Evolutionary conservation across 2,113 vertebrate genomes (phyloP).

Genomic region (Aegithalos caudatus): DNA sequence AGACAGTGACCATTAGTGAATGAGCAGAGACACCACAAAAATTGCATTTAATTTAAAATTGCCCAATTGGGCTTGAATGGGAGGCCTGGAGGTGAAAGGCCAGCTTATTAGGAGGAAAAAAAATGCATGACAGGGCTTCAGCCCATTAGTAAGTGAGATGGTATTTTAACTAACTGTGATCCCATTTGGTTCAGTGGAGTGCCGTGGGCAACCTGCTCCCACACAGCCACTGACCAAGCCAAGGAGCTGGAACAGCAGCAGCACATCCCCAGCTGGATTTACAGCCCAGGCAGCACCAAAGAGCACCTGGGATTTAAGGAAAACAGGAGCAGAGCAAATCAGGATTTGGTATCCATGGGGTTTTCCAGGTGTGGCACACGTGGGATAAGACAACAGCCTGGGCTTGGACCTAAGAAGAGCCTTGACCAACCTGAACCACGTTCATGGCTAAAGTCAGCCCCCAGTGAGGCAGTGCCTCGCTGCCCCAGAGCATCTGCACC

Average conservation of each 20-base stretch:
- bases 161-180: constrained; percentile 11
- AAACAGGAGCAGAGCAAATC: background rate
- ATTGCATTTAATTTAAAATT: constrained; percentile 42
- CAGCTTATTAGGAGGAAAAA: constrained; percentile 15
- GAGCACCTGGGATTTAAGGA: background rate
- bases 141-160: background rate
- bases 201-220: background rate
- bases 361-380: accelerated
- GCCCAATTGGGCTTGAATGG: constrained; percentile 28
- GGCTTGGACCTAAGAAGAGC: background rate
- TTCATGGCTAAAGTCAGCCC: background rate
- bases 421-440: background rate
- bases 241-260: background rate
- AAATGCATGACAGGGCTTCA: background rate
- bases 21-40: background rate
- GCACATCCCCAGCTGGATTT: background rate
- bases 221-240: background rate
- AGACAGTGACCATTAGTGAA: constrained; percentile 39
- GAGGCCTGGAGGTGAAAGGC: constrained; percentile 49
- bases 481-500: background rate
- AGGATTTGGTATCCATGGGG: background rate
- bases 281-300: background rate
- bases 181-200: background rate
- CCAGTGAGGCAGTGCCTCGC: accelerated
- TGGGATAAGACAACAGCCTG: background rate